phyloP scores from a whole-genome alignment of 2,888 invertebrate species.

The Plebejus argus region DNA sequence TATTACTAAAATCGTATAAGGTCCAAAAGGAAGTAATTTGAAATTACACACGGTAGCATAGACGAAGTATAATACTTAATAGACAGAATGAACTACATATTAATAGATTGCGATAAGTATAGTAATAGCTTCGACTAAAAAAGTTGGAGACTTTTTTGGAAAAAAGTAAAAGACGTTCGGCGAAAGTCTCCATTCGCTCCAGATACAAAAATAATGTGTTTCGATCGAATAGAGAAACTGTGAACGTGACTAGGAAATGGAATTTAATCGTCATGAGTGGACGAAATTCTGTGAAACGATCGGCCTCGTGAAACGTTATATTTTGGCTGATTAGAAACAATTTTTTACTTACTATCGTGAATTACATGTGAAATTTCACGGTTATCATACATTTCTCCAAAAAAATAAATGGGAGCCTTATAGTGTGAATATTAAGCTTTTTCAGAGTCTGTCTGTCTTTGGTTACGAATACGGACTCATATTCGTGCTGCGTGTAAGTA shows the following conservation, averaged over 20 bases:
- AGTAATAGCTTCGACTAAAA: neutral
- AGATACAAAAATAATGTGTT: conserved; percentile 62
- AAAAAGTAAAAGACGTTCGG: conserved; percentile 48
- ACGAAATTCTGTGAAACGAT: neutral
- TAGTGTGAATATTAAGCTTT: too few species aligned
- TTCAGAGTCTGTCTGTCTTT: too few species aligned
- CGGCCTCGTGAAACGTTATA: neutral
- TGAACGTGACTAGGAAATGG: conserved; percentile 55
- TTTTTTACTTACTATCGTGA: neutral
- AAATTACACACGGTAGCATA: too few species aligned
- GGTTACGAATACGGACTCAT: too few species aligned
- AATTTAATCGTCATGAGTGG: conserved; percentile 10
- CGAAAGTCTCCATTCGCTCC: conserved; percentile 63
- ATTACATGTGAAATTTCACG: too few species aligned
- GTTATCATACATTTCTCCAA: too few species aligned
- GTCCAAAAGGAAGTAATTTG: too few species aligned
- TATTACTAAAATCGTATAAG: too few species aligned
- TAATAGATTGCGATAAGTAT: neutral
- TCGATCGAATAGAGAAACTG: conserved; percentile 68
- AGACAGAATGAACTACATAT: neutral
- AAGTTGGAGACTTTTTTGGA: conserved; percentile 19
- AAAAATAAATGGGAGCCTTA: too few species aligned
- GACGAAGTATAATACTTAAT: neutral
- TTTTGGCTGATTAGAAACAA: neutral
- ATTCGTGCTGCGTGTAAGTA: too few species aligned